Evolutionary conservation across 2,113 vertebrate genomes (phyloP), one percentile per base, ranked within the genome.

Genomic region (Phyllostomus hastatus): DNA sequence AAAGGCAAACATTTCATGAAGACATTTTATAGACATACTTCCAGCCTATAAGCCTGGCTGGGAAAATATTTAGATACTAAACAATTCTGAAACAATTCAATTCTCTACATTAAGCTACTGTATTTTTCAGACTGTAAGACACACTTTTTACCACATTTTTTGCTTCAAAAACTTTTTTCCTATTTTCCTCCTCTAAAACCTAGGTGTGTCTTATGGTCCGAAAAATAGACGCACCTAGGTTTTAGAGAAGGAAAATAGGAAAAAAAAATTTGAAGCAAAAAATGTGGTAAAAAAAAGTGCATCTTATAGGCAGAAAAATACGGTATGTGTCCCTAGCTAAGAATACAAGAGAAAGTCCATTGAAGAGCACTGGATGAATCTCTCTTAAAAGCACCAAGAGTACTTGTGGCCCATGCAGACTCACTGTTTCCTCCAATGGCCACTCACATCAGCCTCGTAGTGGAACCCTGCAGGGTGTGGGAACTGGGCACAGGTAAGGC

Each of bases 1-100:
- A 96, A 92, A 88, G 50, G 52, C 54, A 88, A 97, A 92, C 17
- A 64, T 92, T 94, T 94, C 88, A 73, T 84, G 86, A 97, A 50
- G 67, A 93, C 20, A 94, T 35, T 93, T 96, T 92, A 69, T 67
- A 96, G 46, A 91, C 88, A 92, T 54, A 78, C 48, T 66, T 92
- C 50, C 48, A 92, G 93, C 52, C 75, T 93, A 78, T 64, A 61
- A 46, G 43, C 82, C 64, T 81, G 41, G 28, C 48, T 43, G 33
- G 46, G 85, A 70, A 81, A 95, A 93, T 28, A 91, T 57, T 94
- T 73, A 11, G 15, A 92, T 50, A 67, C 66, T 94, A 86, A 88
- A 72, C 43, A 95, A 97, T 95, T 88, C 94, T 70, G 95, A 81
- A 82, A 90, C 81, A 91, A 88, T 84, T 96, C 61, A 81, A 73